Evolutionary conservation across 2,888 invertebrate genomes (phyloP), one percentile per base, ranked within the genome.

Genomic region (Drosophila pullipes): DNA sequence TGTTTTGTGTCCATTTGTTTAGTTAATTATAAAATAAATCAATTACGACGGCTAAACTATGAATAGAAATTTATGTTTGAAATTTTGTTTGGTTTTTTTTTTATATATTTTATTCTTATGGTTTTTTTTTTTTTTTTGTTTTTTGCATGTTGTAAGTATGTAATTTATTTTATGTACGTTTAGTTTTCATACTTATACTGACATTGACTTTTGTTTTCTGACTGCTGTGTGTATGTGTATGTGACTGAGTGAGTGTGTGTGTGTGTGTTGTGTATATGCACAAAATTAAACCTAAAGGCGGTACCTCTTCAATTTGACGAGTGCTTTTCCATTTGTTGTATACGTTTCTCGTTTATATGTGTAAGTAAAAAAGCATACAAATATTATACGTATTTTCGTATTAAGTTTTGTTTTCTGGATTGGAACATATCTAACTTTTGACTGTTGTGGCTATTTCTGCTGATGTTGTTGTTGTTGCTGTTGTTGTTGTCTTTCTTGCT

Each of bases 1-100:
- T 74, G 67, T 47, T 71, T 76, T 65, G 69, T 78, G 57, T 74
- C 67, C 70, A 55, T 69, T 64, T 60, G 68, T 71, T 64, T 71
- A 65, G 62, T 58, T 60, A 75, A 78, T 75, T 79, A 78, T 79
- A 86, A 76, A 81, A 81, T 89, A 92, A 81, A 91, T 87, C 85
- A 91, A 91, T 91, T 90, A 91, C 91, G 90, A 89, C 75, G 84
- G 85, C 84, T 89, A 89, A 85, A 84, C 88, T 85, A 85, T 85
- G 87, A 85, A 74, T 85, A 85, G 79, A 81, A 82, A 73, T 89
- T 86, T 82, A 71, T 86, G 78, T 81, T 78, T 77, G 78, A 69
- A 75, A 75, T 80, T 78, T 68, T 28, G 54, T 57, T 72, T 75
- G 49, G 53, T 57, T 69, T 68, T 44, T 60, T 25, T 37, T 47